Percentiles rank a stretch among this genome's conserved stretches.
phyloP scores from a whole-genome alignment of 2,888 invertebrate species.

The Tigriopus californicus region DNA sequence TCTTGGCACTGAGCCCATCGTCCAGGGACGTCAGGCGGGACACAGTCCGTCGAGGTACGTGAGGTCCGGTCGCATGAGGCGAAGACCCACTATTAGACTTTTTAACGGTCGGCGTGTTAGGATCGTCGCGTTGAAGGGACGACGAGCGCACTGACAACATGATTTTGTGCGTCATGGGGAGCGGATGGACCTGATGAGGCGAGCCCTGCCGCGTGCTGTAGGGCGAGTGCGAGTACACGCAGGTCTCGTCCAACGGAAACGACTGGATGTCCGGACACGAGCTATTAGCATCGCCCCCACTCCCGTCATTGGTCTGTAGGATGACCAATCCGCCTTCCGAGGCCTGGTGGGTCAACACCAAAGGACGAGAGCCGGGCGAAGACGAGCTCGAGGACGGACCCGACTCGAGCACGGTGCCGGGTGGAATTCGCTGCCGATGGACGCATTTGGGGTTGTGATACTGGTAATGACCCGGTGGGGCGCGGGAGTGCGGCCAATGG shows the following conservation, averaged over 20 bases:
- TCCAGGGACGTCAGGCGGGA: constrained; percentile 5
- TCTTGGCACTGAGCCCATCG: background rate
- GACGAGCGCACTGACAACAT: background rate
- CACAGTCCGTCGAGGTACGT: constrained; percentile 6
- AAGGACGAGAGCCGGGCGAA: too few relatives aligned
- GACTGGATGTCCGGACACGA: constrained; percentile 1
- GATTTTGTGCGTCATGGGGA: background rate
- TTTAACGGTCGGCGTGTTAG: background rate
- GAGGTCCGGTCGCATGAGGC: background rate
- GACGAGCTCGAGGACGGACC: too few relatives aligned
- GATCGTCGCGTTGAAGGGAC: background rate
- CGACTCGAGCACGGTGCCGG: too few relatives aligned
- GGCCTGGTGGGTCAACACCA: too few relatives aligned
- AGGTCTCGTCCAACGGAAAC: background rate
- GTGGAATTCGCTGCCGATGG: too few relatives aligned
- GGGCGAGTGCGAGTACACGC: background rate
- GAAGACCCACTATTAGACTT: background rate
- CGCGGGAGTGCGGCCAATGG: too few relatives aligned
- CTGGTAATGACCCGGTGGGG: too few relatives aligned
- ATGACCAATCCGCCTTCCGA: too few relatives aligned
- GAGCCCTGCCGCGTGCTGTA: background rate
- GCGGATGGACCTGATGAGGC: background rate
- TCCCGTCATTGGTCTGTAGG: too few relatives aligned
- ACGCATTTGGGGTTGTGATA: too few relatives aligned
- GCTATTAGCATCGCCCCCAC: background rate